phyloP scores from a whole-genome alignment of 2,888 invertebrate genomes.

The Dioctria rufipes region DNA sequence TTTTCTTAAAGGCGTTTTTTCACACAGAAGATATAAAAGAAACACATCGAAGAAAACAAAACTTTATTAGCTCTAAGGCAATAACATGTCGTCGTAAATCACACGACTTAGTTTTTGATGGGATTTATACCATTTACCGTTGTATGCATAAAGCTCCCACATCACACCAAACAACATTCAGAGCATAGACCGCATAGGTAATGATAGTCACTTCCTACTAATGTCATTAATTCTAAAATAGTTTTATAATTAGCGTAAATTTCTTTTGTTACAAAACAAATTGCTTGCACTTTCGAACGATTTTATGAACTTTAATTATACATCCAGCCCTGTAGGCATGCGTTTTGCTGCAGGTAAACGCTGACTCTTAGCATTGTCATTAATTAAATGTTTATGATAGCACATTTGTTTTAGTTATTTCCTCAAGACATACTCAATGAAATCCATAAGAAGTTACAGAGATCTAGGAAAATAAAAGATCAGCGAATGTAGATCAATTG shows the following conservation, averaged over 20 bases:
- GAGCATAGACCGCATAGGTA: not conserved
- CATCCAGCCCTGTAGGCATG: not conserved
- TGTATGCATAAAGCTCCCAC: not conserved
- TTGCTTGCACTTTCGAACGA: not conserved
- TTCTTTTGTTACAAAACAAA: conserved; percentile 3
- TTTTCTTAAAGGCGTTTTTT: not conserved
- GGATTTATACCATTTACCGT: not conserved
- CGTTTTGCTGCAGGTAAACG: not conserved
- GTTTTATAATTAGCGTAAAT: conserved; percentile 7
- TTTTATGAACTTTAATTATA: conserved; percentile 3
- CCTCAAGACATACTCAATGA: not conserved
- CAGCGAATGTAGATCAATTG: not conserved
- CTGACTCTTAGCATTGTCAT: not conserved
- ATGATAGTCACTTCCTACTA: not conserved
- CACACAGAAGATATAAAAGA: not conserved
- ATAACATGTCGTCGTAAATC: conserved; percentile 4
- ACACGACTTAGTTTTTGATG: not conserved
- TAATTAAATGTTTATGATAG: conserved; percentile 5
- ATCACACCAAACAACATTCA: not conserved
- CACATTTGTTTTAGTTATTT: not conserved
- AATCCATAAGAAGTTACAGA: not conserved
- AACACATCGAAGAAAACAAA: not conserved
- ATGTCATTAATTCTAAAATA: conserved; percentile 10
- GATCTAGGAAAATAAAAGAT: not conserved
- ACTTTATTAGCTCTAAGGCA: not conserved